Percentiles rank a stretch among this genome's conserved stretches.
phyloP scores from a whole-genome alignment of 2,888 invertebrate genomes.

The Pandemis cinnamomeana region DNA sequence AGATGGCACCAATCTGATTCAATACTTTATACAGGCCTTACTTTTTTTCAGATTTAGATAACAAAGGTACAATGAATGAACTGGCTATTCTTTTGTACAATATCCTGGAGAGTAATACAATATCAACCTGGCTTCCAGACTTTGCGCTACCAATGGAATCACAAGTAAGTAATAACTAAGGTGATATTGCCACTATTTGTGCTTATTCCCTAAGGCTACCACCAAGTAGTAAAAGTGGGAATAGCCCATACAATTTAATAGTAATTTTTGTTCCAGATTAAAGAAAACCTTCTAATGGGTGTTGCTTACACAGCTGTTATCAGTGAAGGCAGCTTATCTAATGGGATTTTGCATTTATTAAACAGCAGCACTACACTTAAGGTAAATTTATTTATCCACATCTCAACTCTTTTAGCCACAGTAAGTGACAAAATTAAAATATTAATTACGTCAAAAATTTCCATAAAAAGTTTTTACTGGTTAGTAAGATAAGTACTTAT shows the following conservation, averaged over 20 bases:
- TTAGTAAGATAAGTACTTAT: no score
- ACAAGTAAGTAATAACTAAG: conserved; percentile 56
- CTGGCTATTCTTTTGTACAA: conserved; percentile 62
- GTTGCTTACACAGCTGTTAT: conserved; percentile 90
- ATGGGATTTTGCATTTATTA: conserved; percentile 88
- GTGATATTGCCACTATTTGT: neutral
- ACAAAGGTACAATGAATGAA: conserved; percentile 55
- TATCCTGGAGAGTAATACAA: conserved; percentile 59
- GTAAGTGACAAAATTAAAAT: no score
- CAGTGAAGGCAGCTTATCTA: conserved; percentile 86
- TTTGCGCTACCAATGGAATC: conserved; percentile 58
- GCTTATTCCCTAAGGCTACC: no score
- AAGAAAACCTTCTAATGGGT: conserved; percentile 82
- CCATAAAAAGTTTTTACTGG: no score
- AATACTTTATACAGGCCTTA: neutral
- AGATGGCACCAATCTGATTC: neutral
- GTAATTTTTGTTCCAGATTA: conserved; percentile 57
- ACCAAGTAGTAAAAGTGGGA: no score
- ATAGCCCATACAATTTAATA: no score
- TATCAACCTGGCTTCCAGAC: conserved; percentile 67
- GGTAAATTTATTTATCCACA: conserved; percentile 67
- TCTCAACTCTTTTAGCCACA: no score
- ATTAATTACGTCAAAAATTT: no score
- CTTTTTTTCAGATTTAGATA: conserved; percentile 51
- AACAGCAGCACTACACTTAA: conserved; percentile 87